Percentiles rank a stretch among this genome's conserved stretches.
Conservation (phyloP, 1,140 invertebrate genomes). For the Brachionus manjavacas region DNA sequence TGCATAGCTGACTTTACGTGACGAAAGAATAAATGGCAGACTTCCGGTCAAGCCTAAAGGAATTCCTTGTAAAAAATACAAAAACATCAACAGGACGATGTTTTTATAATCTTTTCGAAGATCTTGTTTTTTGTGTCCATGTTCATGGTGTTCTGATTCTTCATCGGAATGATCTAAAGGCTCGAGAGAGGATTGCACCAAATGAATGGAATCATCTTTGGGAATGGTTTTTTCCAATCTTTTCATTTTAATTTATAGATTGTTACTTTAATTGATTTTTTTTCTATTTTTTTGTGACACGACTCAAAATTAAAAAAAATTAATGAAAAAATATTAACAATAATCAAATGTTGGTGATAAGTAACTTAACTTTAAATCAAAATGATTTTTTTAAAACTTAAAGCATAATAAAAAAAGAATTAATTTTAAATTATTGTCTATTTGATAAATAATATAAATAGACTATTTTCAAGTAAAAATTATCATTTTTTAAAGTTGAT, state of each 20-base stretch:
- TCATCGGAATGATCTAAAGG: neutral
- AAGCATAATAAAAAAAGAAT: neutral
- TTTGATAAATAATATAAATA: no score
- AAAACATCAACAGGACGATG: slow-evolving; percentile 67
- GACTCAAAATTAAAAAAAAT: neutral
- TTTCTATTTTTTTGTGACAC: neutral
- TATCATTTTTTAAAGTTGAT: neutral
- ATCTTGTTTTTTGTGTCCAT: neutral
- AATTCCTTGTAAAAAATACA: slow-evolving; percentile 86
- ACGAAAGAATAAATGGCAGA: slow-evolving; percentile 80
- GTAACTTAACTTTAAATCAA: slow-evolving; percentile 14
- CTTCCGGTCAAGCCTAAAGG: slow-evolving; percentile 85
- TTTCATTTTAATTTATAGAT: neutral
- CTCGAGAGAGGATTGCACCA: neutral
- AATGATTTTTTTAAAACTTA: neutral
- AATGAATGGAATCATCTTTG: neutral
- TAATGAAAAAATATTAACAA: neutral
- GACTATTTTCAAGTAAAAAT: no score
- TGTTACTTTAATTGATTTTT: neutral
- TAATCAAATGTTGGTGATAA: neutral
- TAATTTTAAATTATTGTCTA: no score
- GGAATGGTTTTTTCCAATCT: neutral
- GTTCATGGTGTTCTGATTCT: neutral
- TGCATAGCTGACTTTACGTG: neutral
- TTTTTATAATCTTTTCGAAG: slow-evolving; percentile 19